phyloP scores from a whole-genome alignment of 1,140 invertebrate species.

The Contarinia nasturtii region DNA sequence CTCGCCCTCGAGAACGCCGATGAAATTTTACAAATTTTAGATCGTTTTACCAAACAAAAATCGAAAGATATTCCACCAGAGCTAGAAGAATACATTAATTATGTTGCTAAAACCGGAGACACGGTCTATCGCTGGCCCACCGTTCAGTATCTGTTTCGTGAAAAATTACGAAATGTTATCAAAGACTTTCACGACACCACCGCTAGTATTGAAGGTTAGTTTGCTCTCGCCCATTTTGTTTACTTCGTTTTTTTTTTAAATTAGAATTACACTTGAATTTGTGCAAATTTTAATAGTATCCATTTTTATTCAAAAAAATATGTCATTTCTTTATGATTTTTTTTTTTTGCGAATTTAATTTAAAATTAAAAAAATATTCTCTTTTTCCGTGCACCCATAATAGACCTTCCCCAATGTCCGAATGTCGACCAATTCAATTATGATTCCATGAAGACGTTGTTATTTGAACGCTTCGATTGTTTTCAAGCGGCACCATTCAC shows the following conservation, averaged over 20 bases:
- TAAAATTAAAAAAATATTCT: neutral
- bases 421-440: slow-evolving; percentile 85
- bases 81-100: slow-evolving; percentile 75
- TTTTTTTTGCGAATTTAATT: neutral
- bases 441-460: slow-evolving; percentile 67
- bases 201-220: slow-evolving; percentile 36
- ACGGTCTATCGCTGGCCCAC: slow-evolving; percentile 82
- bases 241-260: neutral
- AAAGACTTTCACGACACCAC: slow-evolving; percentile 67
- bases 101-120: slow-evolving; percentile 85
- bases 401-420: slow-evolving; percentile 54
- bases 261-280: neutral
- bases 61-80: slow-evolving; percentile 66
- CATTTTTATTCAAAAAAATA: no score
- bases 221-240: neutral
- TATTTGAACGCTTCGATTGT: slow-evolving; percentile 66
- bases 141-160: slow-evolving; percentile 69
- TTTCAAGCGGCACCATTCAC: slow-evolving; percentile 87
- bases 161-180: slow-evolving; percentile 72
- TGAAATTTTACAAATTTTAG: slow-evolving; percentile 57
- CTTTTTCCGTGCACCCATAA: neutral
- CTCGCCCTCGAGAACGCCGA: slow-evolving; percentile 64
- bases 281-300: no score
- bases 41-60: slow-evolving; percentile 64
- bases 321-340: neutral